Conservation (phyloP, 2,888 invertebrate species). For the Sericinus montela region DNA sequence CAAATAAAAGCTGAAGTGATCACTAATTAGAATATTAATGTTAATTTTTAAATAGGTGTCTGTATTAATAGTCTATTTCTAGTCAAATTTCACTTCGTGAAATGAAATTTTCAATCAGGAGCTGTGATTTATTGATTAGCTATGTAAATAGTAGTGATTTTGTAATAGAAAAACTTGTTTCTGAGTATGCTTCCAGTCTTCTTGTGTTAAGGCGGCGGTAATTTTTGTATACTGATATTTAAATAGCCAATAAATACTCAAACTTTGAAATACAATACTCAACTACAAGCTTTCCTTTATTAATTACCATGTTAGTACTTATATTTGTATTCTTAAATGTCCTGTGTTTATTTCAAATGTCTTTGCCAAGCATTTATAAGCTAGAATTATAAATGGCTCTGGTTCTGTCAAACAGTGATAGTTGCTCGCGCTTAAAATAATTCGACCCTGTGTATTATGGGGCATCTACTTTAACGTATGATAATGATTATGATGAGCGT, state of each 20-base stretch:
- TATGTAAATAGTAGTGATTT: slow-evolving; percentile 45
- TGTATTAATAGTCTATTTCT: slow-evolving; percentile 13
- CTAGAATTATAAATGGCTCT: too few relatives aligned
- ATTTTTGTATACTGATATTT: slow-evolving; percentile 25
- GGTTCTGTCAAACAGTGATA: too few relatives aligned
- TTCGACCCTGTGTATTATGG: too few relatives aligned
- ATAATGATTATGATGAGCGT: too few relatives aligned
- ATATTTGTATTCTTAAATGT: too few relatives aligned
- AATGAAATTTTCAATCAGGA: slow-evolving; percentile 53
- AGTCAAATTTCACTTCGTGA: slow-evolving; percentile 22
- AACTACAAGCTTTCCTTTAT: too few relatives aligned
- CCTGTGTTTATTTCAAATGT: too few relatives aligned
- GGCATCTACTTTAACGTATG: too few relatives aligned
- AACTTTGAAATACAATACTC: not conserved
- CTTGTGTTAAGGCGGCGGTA: slow-evolving; percentile 32
- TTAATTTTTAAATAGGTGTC: not conserved
- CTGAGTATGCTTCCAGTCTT: slow-evolving; percentile 6
- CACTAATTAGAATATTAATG: slow-evolving; percentile 34
- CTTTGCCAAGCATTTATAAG: too few relatives aligned
- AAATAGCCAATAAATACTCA: slow-evolving; percentile 11
- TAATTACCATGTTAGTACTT: too few relatives aligned
- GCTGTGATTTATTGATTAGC: slow-evolving; percentile 72
- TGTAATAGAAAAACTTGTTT: slow-evolving; percentile 28
- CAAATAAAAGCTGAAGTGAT: slow-evolving; percentile 56
- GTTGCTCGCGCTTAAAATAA: too few relatives aligned